Evolutionary conservation across 2,888 invertebrate species (phyloP), one percentile per base, ranked within the genome.

Genomic region (Pyralis farinalis): DNA sequence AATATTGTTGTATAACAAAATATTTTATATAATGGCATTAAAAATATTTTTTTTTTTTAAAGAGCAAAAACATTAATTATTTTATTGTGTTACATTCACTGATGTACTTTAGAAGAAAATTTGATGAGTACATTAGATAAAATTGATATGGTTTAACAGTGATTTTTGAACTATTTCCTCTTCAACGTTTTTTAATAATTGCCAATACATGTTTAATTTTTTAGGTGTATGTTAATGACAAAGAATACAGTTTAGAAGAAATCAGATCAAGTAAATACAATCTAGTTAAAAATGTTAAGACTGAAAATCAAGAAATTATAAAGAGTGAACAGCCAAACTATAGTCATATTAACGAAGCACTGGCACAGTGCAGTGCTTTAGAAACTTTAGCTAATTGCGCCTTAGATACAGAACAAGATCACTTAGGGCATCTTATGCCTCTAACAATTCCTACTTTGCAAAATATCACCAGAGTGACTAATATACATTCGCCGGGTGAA

Each of bases 231-330:
- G 75, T 82, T 47, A 75, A 76, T 55, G 91, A 91, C 49, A 90
- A 89, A 50, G 96, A 96, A 84, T 93, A 91, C 75, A 94, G 94
- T 68, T 91, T 95, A 82, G 96, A 96, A 84, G 95, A 96, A 86
- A 88, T 96, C 51, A 88, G 92, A 60, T 92, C 93, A 44, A 83
- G 88, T 55, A 88, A 89, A 65, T 93, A 92, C 69, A 76, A 69
- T 59, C 59, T 86, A 63, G 65, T 73, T 60, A 76, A 55, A 54
- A 70, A 65, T 63, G 46, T 40, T 36, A 80, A 79, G 68, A 64
- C 69, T 65, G 79, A 78, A 63, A 59, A 52, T 46, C 50, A 62
- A 50, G 73, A 73, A 58, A 54, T 51, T 43, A n/a, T n/a, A n/a
- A 55, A 55, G 40, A 58, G 68, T 53, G 57, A 60, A 43, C 71